Base-by-base conservation (phyloP, 2,113 vertebrate genomes). In the Pseudopipra pipra region DNA sequence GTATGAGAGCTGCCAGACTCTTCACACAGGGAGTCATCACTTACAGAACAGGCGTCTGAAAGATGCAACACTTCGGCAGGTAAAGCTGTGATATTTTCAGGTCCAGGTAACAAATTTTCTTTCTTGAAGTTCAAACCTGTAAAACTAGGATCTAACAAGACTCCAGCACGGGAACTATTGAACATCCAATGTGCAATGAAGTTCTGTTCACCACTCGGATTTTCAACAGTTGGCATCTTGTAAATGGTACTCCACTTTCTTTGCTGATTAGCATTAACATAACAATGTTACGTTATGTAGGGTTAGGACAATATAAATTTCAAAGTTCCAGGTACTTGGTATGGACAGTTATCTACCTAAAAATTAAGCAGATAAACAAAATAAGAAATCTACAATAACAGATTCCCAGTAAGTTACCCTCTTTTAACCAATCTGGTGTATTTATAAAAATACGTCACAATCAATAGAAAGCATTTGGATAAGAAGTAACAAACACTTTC, bases 211-310 rank as follows among this genome's bases (percentile, higher is more conserved):
- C 93, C 95, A 43, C 87, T 97, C 19, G 92, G 79, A 82, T 98
- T 98, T 87, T 98, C 97, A 97, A 98, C 98, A 65, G 98, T 95
- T 84, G 98, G 98, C 98, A 99, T 99, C 95, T 96, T 97, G 93
- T 94, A 97, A 96, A 95, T n/a, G 65, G 92, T 77, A 78, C 21
- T 90, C 55, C 66, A 81, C 14, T 70, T 55, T 59, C 65, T 28
- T 44, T 73, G 71, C 74, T 82, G 78, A 33, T 31, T 14, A 89
- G 72, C 56, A 85, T 77, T 75, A 94, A 61, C 73, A 65, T 54
- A 65, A 41, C 70, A 88, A 27, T 56, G 56, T 23, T 13, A 47
- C 0, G 0, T 63, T 63, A 56, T 2, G 3, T 31, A 44, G 24
- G 2, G 2, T 58, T 56, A 72, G 19, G 14, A 77, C 15, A 74